Percentiles rank a stretch among this genome's conserved stretches.
Conservation (phyloP, 1,140 invertebrate species). For the Calephelis nemesis region DNA sequence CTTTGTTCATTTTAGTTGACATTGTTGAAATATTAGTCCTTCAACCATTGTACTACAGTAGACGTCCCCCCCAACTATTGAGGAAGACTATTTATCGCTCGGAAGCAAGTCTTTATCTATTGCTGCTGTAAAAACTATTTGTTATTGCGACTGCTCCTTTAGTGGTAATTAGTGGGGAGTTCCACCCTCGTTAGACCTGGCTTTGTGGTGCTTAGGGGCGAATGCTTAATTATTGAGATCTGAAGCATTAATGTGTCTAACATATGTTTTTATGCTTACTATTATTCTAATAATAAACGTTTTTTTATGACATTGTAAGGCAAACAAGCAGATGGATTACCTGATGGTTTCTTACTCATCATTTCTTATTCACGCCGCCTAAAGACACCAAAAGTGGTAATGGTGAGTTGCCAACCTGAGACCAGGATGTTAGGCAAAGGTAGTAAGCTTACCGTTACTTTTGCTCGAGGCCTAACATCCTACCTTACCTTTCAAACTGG, state of each 20-base stretch:
- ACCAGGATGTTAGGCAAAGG: too few relatives aligned
- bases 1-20: conserved; percentile 14
- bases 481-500: too few relatives aligned
- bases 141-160: conserved; percentile 48
- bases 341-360: too few relatives aligned
- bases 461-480: too few relatives aligned
- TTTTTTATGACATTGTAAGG: not conserved
- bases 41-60: conserved; percentile 3
- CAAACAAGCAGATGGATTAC: too few relatives aligned
- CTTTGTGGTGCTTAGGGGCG: conserved; percentile 21
- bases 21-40: conserved; percentile 11
- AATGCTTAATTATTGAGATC: conserved; percentile 26
- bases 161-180: conserved; percentile 42
- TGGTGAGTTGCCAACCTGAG: too few relatives aligned
- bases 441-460: too few relatives aligned
- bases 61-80: not conserved
- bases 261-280: not conserved
- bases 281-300: not conserved
- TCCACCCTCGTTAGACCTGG: conserved; percentile 30
- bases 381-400: too few relatives aligned
- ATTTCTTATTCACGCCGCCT: too few relatives aligned
- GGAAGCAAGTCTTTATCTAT: conserved; percentile 48
- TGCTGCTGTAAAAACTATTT: conserved; percentile 55
- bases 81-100: conserved; percentile 13
- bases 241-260: conserved; percentile 3